Percentiles rank a stretch among this genome's conserved stretches.
Conservation (phyloP, 2,113 vertebrate genomes). For the Sturnus vulgaris region DNA sequence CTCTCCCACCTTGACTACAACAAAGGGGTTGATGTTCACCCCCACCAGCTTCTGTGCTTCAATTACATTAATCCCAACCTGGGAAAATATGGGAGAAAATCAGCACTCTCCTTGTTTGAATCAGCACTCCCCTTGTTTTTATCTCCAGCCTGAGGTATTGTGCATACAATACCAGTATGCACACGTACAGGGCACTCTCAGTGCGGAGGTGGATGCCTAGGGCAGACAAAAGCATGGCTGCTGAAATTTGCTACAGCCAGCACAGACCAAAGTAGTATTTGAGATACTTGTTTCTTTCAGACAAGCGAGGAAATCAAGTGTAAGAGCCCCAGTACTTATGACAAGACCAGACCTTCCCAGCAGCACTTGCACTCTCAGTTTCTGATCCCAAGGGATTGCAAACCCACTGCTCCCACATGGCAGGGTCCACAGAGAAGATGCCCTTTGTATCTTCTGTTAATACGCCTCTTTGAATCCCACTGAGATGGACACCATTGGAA, state of each 20-base stretch:
- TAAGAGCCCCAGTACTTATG: background rate
- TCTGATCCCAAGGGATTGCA: background rate
- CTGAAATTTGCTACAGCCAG: background rate
- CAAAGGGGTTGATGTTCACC: conserved; percentile 91
- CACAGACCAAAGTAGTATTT: background rate
- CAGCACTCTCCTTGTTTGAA: background rate
- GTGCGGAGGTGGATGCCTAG: fast-evolving
- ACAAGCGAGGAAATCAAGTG: background rate
- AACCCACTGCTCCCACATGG: background rate
- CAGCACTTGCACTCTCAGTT: background rate
- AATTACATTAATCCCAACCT: conserved; percentile 88
- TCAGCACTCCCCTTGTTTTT: background rate
- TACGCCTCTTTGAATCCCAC: background rate
- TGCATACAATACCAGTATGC: background rate
- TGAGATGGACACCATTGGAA: background rate
- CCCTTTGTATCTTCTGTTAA: background rate
- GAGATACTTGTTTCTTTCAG: background rate
- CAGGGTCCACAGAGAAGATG: background rate
- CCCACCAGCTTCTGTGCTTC: conserved; percentile 92
- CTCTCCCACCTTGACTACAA: conserved; percentile 82
- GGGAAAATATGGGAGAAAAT: background rate
- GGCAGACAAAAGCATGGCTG: background rate
- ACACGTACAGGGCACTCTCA: background rate
- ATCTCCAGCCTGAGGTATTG: background rate
- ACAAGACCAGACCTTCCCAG: background rate